Percentiles rank a stretch among this genome's conserved stretches.
Conservation (phyloP, 2,113 vertebrate species). For the Lamprologus sp. region DNA sequence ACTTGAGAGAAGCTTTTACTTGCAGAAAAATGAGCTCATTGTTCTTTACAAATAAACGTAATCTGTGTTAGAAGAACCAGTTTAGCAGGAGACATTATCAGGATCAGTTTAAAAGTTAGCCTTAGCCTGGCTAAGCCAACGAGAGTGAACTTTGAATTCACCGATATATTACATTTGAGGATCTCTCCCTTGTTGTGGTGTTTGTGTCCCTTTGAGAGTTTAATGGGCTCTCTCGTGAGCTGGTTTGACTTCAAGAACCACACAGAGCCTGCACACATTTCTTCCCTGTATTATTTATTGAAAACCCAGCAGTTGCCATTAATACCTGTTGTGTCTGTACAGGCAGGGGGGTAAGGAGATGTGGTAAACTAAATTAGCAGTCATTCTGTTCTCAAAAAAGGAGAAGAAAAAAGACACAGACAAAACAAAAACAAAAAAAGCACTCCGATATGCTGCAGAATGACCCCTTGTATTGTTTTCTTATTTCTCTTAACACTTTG, state of each 20-base stretch:
- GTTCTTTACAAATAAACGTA: accelerated
- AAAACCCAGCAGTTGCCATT: slow-evolving; percentile 61
- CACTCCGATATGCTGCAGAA: slow-evolving; percentile 25
- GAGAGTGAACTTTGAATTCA: not conserved
- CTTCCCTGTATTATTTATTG: slow-evolving; percentile 63
- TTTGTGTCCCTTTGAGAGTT: not conserved
- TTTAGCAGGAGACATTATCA: not conserved
- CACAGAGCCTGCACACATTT: not conserved
- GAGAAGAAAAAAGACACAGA: not conserved
- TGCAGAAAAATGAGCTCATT: not conserved
- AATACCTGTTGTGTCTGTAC: slow-evolving; percentile 42
- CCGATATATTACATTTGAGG: accelerated
- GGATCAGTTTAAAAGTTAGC: not conserved
- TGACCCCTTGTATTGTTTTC: slow-evolving; percentile 3
- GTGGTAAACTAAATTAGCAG: slow-evolving; percentile 30
- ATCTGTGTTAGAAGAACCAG: not conserved
- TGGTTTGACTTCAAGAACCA: not conserved
- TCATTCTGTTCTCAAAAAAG: slow-evolving; percentile 28
- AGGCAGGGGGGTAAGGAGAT: not conserved
- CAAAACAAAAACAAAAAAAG: not conserved
- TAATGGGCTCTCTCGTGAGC: not conserved
- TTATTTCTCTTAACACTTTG: slow-evolving; percentile 9
- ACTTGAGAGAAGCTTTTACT: not conserved
- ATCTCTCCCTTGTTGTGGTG: not conserved
- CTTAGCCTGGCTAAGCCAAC: not conserved